Conservation (phyloP, 2,113 vertebrate genomes). For the human region DNA sequence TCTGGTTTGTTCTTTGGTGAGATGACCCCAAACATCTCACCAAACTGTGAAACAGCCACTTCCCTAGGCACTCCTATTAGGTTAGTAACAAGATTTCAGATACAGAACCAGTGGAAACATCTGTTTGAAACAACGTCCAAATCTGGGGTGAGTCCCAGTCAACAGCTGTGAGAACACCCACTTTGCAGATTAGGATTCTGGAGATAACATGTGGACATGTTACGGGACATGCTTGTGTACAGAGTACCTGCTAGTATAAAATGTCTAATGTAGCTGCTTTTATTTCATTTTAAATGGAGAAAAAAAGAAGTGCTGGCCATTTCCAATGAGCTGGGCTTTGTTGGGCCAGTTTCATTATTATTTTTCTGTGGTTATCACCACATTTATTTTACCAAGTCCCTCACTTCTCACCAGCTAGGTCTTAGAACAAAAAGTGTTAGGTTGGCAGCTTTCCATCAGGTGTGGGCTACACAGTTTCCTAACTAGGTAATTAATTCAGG, state of each 20-base stretch:
- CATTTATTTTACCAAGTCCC: background rate
- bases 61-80: background rate
- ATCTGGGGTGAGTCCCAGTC: background rate
- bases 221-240: background rate
- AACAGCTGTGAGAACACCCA: background rate
- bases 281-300: slow-evolving; percentile 47
- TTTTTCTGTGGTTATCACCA: background rate
- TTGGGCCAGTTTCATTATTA: background rate
- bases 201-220: background rate
- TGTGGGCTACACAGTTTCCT: slow-evolving; percentile 33
- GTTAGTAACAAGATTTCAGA: slow-evolving; percentile 24
- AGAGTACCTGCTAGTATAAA: slow-evolving; percentile 18
- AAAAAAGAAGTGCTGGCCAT: background rate
- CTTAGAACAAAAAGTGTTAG: slow-evolving; percentile 42
- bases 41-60: background rate
- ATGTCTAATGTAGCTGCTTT: slow-evolving; percentile 35
- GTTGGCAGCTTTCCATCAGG: slow-evolving; percentile 46
- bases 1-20: background rate
- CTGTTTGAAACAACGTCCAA: background rate
- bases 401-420: background rate
- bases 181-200: slow-evolving; percentile 13
- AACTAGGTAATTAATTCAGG: slow-evolving; percentile 44
- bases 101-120: background rate
- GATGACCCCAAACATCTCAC: background rate
- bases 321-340: slow-evolving; percentile 6